Evolutionary conservation across 2,888 invertebrate species (phyloP).

Genomic region (Pardosa pseudoannulata): DNA sequence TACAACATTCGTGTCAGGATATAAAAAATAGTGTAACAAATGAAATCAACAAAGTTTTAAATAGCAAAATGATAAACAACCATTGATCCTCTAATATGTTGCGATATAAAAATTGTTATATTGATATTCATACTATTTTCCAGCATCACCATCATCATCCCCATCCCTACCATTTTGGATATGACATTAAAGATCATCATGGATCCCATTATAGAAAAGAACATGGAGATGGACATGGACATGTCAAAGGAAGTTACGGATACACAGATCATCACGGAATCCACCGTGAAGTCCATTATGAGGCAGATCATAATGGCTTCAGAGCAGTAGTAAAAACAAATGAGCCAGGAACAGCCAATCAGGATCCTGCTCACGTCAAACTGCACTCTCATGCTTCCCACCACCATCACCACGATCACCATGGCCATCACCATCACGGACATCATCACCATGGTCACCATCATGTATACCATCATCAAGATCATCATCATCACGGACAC

Average conservation of each 20-base stretch:
- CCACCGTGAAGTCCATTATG: conserved; percentile 20
- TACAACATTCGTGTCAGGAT: too few relatives aligned
- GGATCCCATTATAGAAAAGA: conserved; percentile 7
- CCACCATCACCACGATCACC: conserved; percentile 40
- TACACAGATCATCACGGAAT: conserved; percentile 18
- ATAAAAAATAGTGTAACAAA: too few relatives aligned
- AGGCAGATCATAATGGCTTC: conserved; percentile 29
- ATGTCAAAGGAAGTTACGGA: conserved; percentile 17
- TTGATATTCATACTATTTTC: too few relatives aligned
- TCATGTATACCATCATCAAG: conserved; percentile 25
- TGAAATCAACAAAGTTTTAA: too few relatives aligned
- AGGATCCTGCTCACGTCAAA: conserved; percentile 53
- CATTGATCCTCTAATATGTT: too few relatives aligned
- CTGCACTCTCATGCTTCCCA: conserved; percentile 44
- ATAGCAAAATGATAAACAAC: too few relatives aligned
- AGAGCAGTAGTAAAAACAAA: conserved; percentile 31
- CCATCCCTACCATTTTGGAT: conserved; percentile 28
- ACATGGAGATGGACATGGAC: neutral
- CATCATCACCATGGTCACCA: conserved; percentile 11
- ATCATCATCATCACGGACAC: conserved; percentile 30
- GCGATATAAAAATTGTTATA: too few relatives aligned
- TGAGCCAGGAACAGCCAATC: conserved; percentile 28
- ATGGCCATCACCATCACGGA: conserved; percentile 36
- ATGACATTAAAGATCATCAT: conserved; percentile 31
- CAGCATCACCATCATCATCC: conserved; percentile 16